phyloP scores from a whole-genome alignment of 2,888 invertebrate species.

The Drosophila nigritarsus region DNA sequence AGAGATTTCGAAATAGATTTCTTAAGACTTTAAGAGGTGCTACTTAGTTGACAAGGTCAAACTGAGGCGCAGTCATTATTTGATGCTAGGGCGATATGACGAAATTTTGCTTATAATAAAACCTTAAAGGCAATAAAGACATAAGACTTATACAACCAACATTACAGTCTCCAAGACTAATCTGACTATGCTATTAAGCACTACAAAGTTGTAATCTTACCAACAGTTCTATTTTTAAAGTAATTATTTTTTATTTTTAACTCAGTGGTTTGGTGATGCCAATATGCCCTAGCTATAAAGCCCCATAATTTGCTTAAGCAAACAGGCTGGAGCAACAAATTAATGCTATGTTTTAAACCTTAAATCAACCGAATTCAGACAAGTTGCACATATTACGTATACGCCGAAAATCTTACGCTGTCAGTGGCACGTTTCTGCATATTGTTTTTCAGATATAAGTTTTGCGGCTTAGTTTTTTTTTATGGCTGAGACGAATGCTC shows the following conservation, averaged over 20 bases:
- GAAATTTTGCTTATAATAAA: not conserved
- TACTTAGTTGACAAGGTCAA: not conserved
- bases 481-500: conserved; percentile 14
- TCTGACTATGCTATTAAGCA: not conserved
- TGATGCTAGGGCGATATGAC: not conserved
- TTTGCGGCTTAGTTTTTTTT: conserved; percentile 29
- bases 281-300: not conserved
- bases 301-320: not conserved
- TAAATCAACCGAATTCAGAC: conserved; percentile 20
- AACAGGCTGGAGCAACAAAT: not conserved
- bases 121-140: conserved; percentile 5
- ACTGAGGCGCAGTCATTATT: not conserved
- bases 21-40: not conserved
- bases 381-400: conserved; percentile 49
- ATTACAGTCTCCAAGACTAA: not conserved
- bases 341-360: not conserved
- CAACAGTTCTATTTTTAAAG: conserved; percentile 7
- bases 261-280: not conserved
- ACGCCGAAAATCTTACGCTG: conserved; percentile 48
- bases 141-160: conserved; percentile 2
- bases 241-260: not conserved
- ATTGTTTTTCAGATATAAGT: conserved; percentile 45
- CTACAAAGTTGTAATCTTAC: conserved; percentile 5
- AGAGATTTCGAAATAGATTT: not conserved
- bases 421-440: conserved; percentile 47